Conservation (phyloP, 1,140 invertebrate genomes). For the Pemphigus obesinymphae region DNA sequence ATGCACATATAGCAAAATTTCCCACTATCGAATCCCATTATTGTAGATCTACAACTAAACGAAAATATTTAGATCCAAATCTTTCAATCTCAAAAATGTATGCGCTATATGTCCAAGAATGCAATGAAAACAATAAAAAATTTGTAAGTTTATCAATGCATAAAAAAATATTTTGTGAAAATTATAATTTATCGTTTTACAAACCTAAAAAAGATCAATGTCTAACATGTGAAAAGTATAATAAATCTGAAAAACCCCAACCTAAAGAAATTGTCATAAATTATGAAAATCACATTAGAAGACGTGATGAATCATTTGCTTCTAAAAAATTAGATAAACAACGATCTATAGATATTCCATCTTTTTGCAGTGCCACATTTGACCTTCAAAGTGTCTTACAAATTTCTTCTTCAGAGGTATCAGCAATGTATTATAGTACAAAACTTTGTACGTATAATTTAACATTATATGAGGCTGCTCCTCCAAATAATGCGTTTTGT, state of each 20-base stretch:
- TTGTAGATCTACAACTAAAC: conserved; percentile 38
- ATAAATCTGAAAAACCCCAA: conserved; percentile 42
- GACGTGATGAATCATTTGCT: background rate
- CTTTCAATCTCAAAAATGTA: conserved; percentile 44
- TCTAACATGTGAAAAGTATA: conserved; percentile 45
- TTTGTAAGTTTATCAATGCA: background rate
- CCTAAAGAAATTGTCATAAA: conserved; percentile 44
- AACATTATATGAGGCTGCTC: conserved; percentile 42
- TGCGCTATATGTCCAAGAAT: conserved; percentile 40
- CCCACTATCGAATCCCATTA: conserved; percentile 42
- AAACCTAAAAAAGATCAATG: conserved; percentile 47
- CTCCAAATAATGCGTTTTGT: conserved; percentile 43
- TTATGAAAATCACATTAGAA: conserved; percentile 42
- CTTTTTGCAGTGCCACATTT: conserved; percentile 45
- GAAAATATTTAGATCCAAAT: conserved; percentile 40
- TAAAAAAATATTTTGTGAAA: conserved; percentile 1
- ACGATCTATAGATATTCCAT: conserved; percentile 42
- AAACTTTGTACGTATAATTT: conserved; percentile 48
- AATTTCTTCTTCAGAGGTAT: conserved; percentile 44
- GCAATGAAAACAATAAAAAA: background rate
- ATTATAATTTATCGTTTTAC: conserved; percentile 36
- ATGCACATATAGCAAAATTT: conserved; percentile 42
- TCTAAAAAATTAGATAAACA: conserved; percentile 41
- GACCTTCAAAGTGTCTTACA: conserved; percentile 47
- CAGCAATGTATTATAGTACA: conserved; percentile 46